These are phyloP conservation scores for Anoplopoma fimbria DNA, from an alignment of 2,113 vertebrate species.

Conservation along the genomic window DNA sequence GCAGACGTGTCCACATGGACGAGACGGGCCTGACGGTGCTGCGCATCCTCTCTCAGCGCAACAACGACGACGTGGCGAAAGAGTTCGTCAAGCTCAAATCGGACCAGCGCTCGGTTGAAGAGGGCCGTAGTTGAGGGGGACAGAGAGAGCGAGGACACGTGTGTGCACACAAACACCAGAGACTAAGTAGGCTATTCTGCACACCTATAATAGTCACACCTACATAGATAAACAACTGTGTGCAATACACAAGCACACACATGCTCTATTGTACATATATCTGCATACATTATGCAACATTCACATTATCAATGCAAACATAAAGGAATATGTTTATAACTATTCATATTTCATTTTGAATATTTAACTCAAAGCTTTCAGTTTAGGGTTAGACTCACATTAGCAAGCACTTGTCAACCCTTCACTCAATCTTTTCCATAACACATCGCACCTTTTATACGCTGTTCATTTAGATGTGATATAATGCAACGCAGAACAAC, in stretches of 20 bases:
- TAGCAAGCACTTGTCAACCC: slow-evolving; percentile 22
- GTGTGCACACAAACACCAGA: slow-evolving; percentile 52
- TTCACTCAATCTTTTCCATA: slow-evolving; percentile 36
- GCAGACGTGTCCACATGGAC: slow-evolving; percentile 95
- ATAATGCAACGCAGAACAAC: slow-evolving; percentile 28
- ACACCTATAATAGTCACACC: slow-evolving; percentile 50
- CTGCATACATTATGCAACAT: slow-evolving; percentile 76
- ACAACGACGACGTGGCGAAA: slow-evolving; percentile 97
- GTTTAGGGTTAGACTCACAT: slow-evolving; percentile 34
- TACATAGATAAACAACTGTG: slow-evolving; percentile 53
- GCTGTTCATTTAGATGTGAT: slow-evolving; percentile 51
- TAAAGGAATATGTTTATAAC: slow-evolving; percentile 58
- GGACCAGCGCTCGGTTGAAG: slow-evolving; percentile 94
- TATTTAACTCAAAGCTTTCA: slow-evolving; percentile 32
- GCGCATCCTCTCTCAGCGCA: slow-evolving; percentile 97
- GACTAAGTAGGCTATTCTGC: slow-evolving; percentile 44
- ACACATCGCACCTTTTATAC: slow-evolving; percentile 63
- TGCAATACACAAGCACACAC: slow-evolving; percentile 75
- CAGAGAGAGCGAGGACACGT: not conserved
- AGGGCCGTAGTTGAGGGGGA: slow-evolving; percentile 85
- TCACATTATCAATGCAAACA: slow-evolving; percentile 72
- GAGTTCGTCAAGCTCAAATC: slow-evolving; percentile 99
- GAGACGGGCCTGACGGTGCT: slow-evolving; percentile 97
- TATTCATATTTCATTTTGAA: slow-evolving; percentile 34
- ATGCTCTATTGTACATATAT: slow-evolving; percentile 68